phyloP scores from a whole-genome alignment of 2,888 invertebrate genomes.

The Loripinus fragilis region DNA sequence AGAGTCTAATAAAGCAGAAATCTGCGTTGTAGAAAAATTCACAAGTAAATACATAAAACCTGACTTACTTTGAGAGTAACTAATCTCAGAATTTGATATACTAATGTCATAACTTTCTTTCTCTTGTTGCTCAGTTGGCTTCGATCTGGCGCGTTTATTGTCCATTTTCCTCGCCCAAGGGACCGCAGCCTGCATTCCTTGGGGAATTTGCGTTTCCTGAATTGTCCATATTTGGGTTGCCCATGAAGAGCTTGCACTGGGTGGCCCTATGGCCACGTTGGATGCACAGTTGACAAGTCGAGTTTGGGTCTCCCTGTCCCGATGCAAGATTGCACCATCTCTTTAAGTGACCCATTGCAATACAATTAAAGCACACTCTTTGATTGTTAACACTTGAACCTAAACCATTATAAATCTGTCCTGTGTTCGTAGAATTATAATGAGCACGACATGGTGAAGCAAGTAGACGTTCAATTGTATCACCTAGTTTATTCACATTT shows the following conservation, averaged over 20 bases:
- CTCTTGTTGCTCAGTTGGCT: not conserved
- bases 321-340: not conserved
- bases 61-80: not conserved
- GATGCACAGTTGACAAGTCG: not conserved
- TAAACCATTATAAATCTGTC: not conserved
- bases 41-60: conserved; percentile 16
- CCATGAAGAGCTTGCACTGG: conserved; percentile 12
- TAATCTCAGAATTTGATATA: not conserved
- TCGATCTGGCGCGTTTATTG: conserved; percentile 10
- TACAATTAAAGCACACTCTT: not conserved
- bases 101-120: not conserved
- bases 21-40: not conserved
- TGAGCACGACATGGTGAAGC: not conserved
- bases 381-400: not conserved
- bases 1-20: conserved; percentile 7
- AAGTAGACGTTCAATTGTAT: not conserved
- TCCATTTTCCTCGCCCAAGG: not conserved
- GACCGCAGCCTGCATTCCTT: not conserved
- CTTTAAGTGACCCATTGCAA: not conserved
- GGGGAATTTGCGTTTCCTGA: not conserved
- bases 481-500: not conserved
- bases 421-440: not conserved
- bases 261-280: not conserved
- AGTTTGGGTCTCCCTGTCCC: not conserved
- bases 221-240: not conserved